Base-by-base conservation (phyloP, 2,113 vertebrate species). In the Silurus glanis region DNA sequence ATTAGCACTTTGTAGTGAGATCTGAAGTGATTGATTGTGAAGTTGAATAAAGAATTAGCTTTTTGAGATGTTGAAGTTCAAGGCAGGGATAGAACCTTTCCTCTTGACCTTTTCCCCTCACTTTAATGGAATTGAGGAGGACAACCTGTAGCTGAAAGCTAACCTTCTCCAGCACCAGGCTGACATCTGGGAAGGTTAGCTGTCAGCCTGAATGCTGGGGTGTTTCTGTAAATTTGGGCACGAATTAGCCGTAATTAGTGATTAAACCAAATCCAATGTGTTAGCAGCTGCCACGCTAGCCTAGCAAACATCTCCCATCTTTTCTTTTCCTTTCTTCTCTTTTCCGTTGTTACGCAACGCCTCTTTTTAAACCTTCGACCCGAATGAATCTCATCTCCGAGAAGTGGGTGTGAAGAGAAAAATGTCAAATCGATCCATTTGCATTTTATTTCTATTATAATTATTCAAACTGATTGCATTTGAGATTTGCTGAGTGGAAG, bases 111-210 rank as follows among this genome's bases (percentile, higher is more conserved):
- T 87, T 81, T 16, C 45, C 23, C 4, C 6, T 25, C 62, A 25
- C 23, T 6, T 23, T 87, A 76, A 56, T 37, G 2, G 19, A 82
- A 75, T 74, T 76, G 64, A 86, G 74, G 55, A 66, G 78, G 25
- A 89, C 82, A 90, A 88, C 82, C 76, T 90, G 78, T 85, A 71
- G 16, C 82, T 64, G 17, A 59, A n/a, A 14, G 61, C 67, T 25
- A 72, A 56, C 55, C 56, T 83, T 87, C 76, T 85, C 64, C 53
- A 55, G 14, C 51, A 47, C 37, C 76, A 28, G 37, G 64, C 47
- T 90, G 89, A 85, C 87, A 86, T 90, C 88, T 86, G 58, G 21
- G 47, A 90, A 88, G 55, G 84, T 87, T 83, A 85, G 81, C 53
- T 45, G 67, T 82, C 78, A 9, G 45, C 47, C 81, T 37, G 84